These are phyloP conservation scores for Erpornis zantholeuca DNA, from an alignment of 2,113 vertebrate species.

Conservation along the genomic window DNA sequence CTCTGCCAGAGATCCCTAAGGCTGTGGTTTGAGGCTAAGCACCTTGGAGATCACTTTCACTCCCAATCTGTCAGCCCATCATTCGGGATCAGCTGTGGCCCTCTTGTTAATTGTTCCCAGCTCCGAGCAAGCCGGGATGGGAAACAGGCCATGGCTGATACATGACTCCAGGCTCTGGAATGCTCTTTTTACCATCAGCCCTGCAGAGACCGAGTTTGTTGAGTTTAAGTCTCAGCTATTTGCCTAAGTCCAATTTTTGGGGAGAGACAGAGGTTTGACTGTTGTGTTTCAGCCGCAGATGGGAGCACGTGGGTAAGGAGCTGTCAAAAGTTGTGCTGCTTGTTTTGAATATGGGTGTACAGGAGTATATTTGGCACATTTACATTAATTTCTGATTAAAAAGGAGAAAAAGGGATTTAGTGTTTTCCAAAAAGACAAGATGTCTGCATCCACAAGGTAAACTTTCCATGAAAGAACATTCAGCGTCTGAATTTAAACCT, in stretches of 20 bases:
- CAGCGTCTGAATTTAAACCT: constrained; percentile 36
- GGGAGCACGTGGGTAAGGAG: background rate
- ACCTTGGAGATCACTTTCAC: constrained; percentile 55
- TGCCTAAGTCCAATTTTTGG: background rate
- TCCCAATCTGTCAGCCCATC: constrained; percentile 52
- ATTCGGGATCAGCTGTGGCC: constrained; percentile 40
- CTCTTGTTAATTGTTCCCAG: constrained; percentile 55
- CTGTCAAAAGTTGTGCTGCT: background rate
- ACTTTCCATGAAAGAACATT: background rate
- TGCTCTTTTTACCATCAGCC: constrained; percentile 10
- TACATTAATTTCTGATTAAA: constrained; percentile 9
- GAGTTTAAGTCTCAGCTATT: constrained; percentile 23
- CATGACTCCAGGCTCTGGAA: constrained; percentile 40
- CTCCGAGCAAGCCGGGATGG: constrained; percentile 6
- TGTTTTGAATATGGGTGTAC: background rate
- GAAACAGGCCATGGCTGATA: constrained; percentile 38
- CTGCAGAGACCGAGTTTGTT: background rate
- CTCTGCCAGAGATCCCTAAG: background rate
- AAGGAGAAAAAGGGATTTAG: background rate
- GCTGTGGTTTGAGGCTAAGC: constrained; percentile 46
- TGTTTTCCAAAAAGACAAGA: background rate
- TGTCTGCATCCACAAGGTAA: constrained; percentile 19
- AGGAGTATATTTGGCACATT: background rate
- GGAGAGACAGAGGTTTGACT: background rate
- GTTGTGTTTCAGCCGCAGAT: background rate